Percentiles rank a stretch among this genome's conserved stretches.
These are phyloP conservation scores for Drosophila conformis DNA, from an alignment of 2,888 invertebrate species.

Conservation along the genomic window DNA sequence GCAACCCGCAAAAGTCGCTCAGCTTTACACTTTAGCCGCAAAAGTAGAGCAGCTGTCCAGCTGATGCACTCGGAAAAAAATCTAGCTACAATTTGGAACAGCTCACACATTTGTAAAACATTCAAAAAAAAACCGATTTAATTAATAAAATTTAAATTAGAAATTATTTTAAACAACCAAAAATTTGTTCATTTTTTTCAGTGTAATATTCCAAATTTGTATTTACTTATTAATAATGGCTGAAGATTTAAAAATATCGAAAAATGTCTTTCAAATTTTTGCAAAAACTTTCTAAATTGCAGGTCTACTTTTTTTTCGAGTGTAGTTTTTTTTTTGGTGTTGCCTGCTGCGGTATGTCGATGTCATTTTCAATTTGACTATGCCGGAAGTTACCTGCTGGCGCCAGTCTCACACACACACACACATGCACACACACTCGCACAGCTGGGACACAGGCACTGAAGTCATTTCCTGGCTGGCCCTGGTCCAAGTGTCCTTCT, in stretches of 20 bases:
- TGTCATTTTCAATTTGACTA: slow-evolving; percentile 79
- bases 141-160: no score
- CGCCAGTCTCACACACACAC: slow-evolving; percentile 55
- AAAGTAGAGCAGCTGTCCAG: slow-evolving; percentile 71
- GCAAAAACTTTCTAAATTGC: not conserved
- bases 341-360: slow-evolving; percentile 31
- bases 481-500: slow-evolving; percentile 26
- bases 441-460: slow-evolving; percentile 59
- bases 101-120: not conserved
- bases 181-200: no score
- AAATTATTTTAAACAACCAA: no score
- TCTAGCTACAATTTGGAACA: fast-evolving
- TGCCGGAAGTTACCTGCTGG: slow-evolving; percentile 82
- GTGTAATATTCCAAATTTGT: no score
- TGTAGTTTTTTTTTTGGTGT: not conserved
- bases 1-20: slow-evolving; percentile 31
- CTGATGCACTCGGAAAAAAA: not conserved
- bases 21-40: slow-evolving; percentile 75
- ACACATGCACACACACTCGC: slow-evolving; percentile 11
- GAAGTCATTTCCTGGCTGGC: slow-evolving; percentile 75
- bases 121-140: no score
- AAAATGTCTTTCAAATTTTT: not conserved
- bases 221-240: not conserved
- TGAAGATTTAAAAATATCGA: not conserved
- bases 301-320: not conserved